Base-by-base conservation (phyloP, 2,888 invertebrate genomes). In the Leucozona laternaria region DNA sequence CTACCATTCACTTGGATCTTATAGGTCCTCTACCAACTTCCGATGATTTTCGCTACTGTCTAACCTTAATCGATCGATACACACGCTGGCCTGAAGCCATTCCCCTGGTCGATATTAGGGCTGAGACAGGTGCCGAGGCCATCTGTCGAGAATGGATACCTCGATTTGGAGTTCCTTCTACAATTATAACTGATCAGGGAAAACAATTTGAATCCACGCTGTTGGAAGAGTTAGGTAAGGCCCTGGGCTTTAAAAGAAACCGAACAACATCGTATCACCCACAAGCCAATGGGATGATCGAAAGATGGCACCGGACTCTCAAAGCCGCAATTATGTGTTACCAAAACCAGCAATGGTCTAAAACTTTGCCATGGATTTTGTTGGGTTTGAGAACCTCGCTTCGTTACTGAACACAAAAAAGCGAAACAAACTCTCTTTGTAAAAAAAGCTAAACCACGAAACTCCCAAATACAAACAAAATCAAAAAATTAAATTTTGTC, bases 231-330 rank as follows among this genome's bases (percentile, higher is more conserved):
- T 25, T 25, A 11, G 20, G 20, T 4, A 50, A 50, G 2, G n/a
- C 20, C 22, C 10, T 50, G 11, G 75, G 40, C 0, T 48, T 62
- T 8, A 62, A 55, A 2, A 28, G 17, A 10, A 53, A 25, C 2
- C 34, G 73, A 4, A 75, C 73, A 1, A 62, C 73, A 4, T 17
- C 60, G 2, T 60, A 73, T 60, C 28, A 73, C n/a, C n/a, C n/a
- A n/a, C n/a, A n/a, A n/a, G n/a, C 20, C 60, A 79, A 4, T 68
- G 68, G 7, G 25, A 22, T 53, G 15, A 13, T 70, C 13, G 68
- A 77, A 37, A 45, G 70, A 17, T 91, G 91, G 91, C 77, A 70
- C 28, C 50, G 60, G 2, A 20, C 77, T 13, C 20, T 77, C 2
- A 77, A 77, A 17, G 89, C 91, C 0, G 71, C 71, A n/a, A 50